phyloP scores from a whole-genome alignment of 2,113 vertebrate genomes.

The Tympanuchus pallidicinctus region DNA sequence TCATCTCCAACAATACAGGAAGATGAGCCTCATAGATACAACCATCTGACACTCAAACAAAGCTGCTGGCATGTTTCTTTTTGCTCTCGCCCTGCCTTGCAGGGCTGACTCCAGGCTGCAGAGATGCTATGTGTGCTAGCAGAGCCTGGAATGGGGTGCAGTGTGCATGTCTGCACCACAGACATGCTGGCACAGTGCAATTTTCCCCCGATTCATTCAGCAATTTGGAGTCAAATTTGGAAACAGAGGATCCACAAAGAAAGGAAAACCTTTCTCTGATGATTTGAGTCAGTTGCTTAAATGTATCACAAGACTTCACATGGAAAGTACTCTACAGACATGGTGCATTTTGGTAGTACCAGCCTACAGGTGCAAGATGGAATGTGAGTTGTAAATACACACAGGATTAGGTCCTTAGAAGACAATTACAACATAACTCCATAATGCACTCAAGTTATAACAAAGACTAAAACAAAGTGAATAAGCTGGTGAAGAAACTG shows the following conservation, averaged over 20 bases:
- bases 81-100: neutral
- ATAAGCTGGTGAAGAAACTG: neutral
- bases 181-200: fast-evolving
- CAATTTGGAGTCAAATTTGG: neutral
- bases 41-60: neutral
- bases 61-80: neutral
- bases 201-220: neutral
- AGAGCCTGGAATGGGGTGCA: neutral
- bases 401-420: neutral
- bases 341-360: neutral
- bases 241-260: neutral
- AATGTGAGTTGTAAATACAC: neutral
- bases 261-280: neutral
- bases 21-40: neutral
- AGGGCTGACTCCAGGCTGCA: neutral
- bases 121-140: fast-evolving
- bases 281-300: neutral
- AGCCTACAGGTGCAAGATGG: neutral
- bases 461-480: neutral
- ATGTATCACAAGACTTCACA: neutral
- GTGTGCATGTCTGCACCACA: fast-evolving
- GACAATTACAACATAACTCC: neutral
- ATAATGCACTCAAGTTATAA: neutral
- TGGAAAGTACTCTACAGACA: neutral
- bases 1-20: neutral